Conservation (phyloP, 2,888 invertebrate genomes). For the Chorisops tibialis region DNA sequence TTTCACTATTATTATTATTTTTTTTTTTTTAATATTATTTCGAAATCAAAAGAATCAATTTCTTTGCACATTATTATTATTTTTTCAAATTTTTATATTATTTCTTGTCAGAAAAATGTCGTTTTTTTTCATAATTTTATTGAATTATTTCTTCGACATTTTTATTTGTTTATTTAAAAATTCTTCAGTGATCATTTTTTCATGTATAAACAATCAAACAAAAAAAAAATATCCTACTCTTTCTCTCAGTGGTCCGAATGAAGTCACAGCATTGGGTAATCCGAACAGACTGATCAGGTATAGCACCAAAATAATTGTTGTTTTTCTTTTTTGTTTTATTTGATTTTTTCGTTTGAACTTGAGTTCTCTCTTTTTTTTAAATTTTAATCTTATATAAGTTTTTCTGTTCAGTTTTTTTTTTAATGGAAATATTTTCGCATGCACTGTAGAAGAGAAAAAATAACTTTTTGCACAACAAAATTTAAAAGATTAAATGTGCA, state of each 20-base stretch:
- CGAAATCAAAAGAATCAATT: constrained; percentile 20
- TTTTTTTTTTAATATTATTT: constrained; percentile 27
- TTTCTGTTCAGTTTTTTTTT: neutral
- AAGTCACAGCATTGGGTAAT: constrained; percentile 51
- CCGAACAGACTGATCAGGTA: constrained; percentile 57
- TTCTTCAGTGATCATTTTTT: constrained; percentile 27
- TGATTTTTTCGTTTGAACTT: neutral
- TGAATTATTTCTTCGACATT: neutral
- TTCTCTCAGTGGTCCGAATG: constrained; percentile 50
- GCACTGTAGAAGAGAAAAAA: too few relatives aligned
- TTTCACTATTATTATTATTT: constrained; percentile 11
- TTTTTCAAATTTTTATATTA: constrained; percentile 13
- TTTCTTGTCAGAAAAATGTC: neutral
- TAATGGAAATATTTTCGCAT: too few relatives aligned
- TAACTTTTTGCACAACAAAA: too few relatives aligned
- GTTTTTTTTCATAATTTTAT: constrained; percentile 9
- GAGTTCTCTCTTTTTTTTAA: neutral
- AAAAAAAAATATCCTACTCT: constrained; percentile 26
- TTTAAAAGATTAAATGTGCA: too few relatives aligned
- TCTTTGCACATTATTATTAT: constrained; percentile 11
- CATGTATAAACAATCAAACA: constrained; percentile 33
- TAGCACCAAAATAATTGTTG: constrained; percentile 33
- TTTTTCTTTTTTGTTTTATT: constrained; percentile 16
- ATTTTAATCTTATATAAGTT: neutral
- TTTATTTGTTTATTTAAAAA: constrained; percentile 27